A percentile compares a stretch with the other conserved stretches of the same genome.
Evolutionary conservation across 2,113 vertebrate genomes (phyloP).

Genomic region (Saccopteryx bilineata): DNA sequence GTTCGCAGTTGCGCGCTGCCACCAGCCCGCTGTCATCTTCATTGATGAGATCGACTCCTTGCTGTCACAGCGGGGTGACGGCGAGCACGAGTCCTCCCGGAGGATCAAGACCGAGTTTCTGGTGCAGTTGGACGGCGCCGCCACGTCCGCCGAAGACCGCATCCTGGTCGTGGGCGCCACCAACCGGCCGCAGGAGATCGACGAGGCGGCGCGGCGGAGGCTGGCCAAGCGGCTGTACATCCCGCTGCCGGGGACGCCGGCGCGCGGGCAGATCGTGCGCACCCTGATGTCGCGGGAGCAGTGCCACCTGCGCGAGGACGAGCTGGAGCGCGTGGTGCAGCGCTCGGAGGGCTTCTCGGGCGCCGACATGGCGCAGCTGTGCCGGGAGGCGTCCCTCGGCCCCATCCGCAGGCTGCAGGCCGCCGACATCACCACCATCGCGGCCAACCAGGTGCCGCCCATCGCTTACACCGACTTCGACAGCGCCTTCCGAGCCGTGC

Average conservation of each 20-base stretch:
- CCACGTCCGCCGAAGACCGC: constrained; percentile 95
- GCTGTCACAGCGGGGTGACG: constrained; percentile 95
- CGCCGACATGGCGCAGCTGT: constrained; percentile 97
- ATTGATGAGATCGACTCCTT: constrained; percentile 98
- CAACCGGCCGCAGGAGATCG: constrained; percentile 97
- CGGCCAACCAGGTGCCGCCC: constrained; percentile 93
- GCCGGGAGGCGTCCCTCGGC: constrained; percentile 96
- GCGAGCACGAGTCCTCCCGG: constrained; percentile 96
- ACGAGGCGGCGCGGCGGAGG: constrained; percentile 96
- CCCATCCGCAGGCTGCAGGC: constrained; percentile 95
- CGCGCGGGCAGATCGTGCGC: constrained; percentile 93
- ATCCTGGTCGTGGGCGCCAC: constrained; percentile 98
- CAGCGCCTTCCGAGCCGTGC: constrained; percentile 93
- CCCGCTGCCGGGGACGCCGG: constrained; percentile 93
- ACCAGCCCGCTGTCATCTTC: constrained; percentile 98
- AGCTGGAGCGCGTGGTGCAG: constrained; percentile 90
- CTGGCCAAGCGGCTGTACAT: constrained; percentile 96
- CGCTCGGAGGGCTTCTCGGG: constrained; percentile 94
- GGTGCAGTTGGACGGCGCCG: constrained; percentile 96
- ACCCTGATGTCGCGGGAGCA: constrained; percentile 93
- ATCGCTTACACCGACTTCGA: constrained; percentile 94
- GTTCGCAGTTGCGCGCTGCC: constrained; percentile 95
- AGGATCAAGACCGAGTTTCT: constrained; percentile 99
- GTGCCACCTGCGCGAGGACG: constrained; percentile 89
- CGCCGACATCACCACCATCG: constrained; percentile 93